phyloP scores from a whole-genome alignment of 2,888 invertebrate species.

The Nymphalis polychloros region DNA sequence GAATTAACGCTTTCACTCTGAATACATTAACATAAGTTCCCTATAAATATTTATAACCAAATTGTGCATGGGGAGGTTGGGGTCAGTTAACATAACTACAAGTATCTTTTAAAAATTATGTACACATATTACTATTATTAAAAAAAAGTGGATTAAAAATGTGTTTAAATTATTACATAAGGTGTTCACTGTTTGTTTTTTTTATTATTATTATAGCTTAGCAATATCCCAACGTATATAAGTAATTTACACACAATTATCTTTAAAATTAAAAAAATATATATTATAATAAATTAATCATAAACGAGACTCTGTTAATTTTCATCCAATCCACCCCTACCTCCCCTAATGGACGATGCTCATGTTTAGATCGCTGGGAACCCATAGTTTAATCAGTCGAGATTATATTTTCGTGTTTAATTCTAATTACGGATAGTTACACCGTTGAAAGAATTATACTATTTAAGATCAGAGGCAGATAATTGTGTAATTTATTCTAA shows the following conservation, averaged over 20 bases:
- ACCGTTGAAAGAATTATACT: constrained; percentile 53
- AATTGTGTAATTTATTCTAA: constrained; percentile 43
- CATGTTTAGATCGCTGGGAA: constrained; percentile 61
- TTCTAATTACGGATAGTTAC: constrained; percentile 47
- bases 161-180: neutral
- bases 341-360: constrained; percentile 57
- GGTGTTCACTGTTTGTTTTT: too few relatives aligned
- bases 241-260: too few relatives aligned
- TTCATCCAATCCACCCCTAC: constrained; percentile 24
- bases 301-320: neutral
- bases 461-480: constrained; percentile 42
- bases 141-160: neutral
- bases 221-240: too few relatives aligned
- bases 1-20: constrained; percentile 73
- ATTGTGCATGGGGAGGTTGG: constrained; percentile 43
- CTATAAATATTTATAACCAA: constrained; percentile 57
- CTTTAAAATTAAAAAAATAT: too few relatives aligned
- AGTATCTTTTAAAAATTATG: neutral
- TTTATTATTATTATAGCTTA: too few relatives aligned
- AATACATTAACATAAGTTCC: constrained; percentile 64
- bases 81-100: constrained; percentile 18
- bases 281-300: too few relatives aligned
- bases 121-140: too few relatives aligned
- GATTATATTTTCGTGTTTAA: constrained; percentile 51
- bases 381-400: constrained; percentile 49